phyloP scores from a whole-genome alignment of 2,888 invertebrate species.

The Mythimna impura region DNA sequence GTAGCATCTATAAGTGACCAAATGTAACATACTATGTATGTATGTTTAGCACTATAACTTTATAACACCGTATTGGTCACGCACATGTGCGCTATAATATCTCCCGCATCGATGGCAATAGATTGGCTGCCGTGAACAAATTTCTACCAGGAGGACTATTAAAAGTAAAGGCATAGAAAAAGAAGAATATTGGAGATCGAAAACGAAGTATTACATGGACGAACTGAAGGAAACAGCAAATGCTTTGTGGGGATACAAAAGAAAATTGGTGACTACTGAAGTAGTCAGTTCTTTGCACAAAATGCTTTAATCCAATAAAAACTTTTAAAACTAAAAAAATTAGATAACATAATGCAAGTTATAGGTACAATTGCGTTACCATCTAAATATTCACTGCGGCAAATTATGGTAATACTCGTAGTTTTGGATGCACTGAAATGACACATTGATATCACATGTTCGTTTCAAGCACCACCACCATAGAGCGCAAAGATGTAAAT shows the following conservation, averaged over 20 bases:
- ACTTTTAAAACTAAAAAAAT: not conserved
- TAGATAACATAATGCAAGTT: constrained; percentile 3
- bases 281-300: not conserved
- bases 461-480: not conserved
- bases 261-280: not conserved
- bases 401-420: constrained; percentile 5
- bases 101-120: not conserved
- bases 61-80: not conserved
- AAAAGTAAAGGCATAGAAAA: not conserved
- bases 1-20: not conserved
- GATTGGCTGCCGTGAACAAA: not conserved
- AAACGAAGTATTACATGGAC: not conserved
- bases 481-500: not conserved
- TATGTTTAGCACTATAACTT: not conserved
- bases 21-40: not conserved
- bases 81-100: not conserved
- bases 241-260: not conserved
- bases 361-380: not conserved
- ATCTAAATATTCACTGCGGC: not conserved
- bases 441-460: constrained; percentile 10
- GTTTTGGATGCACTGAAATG: not conserved
- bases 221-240: not conserved
- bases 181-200: not conserved
- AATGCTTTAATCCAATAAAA: too few relatives aligned
- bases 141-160: not conserved